These are phyloP conservation scores for Sebastolobus alascanus DNA, from an alignment of 2,797 vertebrate species.

Conservation along the genomic window DNA sequence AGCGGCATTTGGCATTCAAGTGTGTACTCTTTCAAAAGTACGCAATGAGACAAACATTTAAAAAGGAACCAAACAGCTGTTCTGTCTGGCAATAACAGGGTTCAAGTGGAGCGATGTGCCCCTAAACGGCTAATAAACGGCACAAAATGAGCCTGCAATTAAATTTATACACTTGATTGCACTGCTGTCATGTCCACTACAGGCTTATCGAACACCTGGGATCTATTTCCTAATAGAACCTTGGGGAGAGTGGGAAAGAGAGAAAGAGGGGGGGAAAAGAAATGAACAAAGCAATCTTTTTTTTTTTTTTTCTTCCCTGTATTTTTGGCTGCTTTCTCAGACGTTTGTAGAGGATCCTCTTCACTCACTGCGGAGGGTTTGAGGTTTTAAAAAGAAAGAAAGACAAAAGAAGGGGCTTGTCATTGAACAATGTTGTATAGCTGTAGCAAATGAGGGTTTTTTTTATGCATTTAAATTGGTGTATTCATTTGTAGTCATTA, in stretches of 20 bases:
- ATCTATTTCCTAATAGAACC: conserved; percentile 89
- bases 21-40: conserved; percentile 75
- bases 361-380: conserved; percentile 45
- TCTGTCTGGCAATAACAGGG: conserved; percentile 88
- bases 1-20: conserved; percentile 71
- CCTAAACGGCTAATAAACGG: conserved; percentile 89
- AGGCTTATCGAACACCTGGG: conserved; percentile 90
- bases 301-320: conserved; percentile 28
- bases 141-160: conserved; percentile 91
- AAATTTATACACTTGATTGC: conserved; percentile 92
- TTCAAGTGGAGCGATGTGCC: conserved; percentile 89
- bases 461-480: conserved; percentile 58
- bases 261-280: conserved; percentile 51
- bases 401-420: conserved; percentile 50
- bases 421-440: conserved; percentile 30
- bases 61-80: conserved; percentile 88
- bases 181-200: conserved; percentile 90
- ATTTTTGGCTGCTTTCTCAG: conserved; percentile 71
- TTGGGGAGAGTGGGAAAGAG: conserved; percentile 77
- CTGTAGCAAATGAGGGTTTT: conserved; percentile 41
- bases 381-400: conserved; percentile 45
- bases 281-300: conserved; percentile 80
- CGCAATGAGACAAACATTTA: conserved; percentile 83
- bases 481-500: conserved; percentile 56
- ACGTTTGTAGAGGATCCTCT: conserved; percentile 69